Evolutionary conservation across 2,797 vertebrate species (phyloP).

Genomic region (Cuniculus paca): DNA sequence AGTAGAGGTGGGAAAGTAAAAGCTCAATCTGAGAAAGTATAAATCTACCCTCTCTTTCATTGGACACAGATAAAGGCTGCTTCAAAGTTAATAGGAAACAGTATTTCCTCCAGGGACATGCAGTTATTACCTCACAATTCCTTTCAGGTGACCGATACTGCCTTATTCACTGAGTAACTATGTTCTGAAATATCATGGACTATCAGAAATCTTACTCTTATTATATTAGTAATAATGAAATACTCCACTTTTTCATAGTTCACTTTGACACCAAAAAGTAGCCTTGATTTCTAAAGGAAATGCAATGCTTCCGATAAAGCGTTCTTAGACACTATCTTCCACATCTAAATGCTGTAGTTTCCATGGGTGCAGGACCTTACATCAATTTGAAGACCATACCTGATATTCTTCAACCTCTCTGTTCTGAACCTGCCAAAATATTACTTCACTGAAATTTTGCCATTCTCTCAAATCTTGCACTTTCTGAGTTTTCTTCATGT

Average conservation of each 20-base stretch:
- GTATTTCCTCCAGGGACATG: not conserved
- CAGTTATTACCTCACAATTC: not conserved
- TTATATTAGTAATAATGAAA: not conserved
- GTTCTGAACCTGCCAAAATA: not conserved
- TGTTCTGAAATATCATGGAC: not conserved
- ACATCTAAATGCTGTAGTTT: not conserved
- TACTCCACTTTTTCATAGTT: not conserved
- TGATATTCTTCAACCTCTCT: not conserved
- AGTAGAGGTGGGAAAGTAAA: not conserved
- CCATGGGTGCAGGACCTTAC: not conserved
- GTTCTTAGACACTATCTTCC: not conserved
- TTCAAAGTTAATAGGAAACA: not conserved
- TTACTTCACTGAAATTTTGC: not conserved
- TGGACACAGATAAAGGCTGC: not conserved
- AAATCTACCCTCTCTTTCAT: not conserved
- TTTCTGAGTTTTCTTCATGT: not conserved
- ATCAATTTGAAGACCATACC: not conserved
- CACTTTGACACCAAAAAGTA: slow-evolving; percentile 14
- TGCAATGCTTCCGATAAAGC: not conserved
- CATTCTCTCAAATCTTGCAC: not conserved
- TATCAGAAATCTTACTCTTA: not conserved
- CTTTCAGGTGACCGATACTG: not conserved
- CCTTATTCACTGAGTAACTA: not conserved
- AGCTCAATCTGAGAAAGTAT: slow-evolving; percentile 22
- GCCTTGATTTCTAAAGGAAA: not conserved